phyloP scores from a whole-genome alignment of 1,140 invertebrate genomes.

The Anastrepha ludens region DNA sequence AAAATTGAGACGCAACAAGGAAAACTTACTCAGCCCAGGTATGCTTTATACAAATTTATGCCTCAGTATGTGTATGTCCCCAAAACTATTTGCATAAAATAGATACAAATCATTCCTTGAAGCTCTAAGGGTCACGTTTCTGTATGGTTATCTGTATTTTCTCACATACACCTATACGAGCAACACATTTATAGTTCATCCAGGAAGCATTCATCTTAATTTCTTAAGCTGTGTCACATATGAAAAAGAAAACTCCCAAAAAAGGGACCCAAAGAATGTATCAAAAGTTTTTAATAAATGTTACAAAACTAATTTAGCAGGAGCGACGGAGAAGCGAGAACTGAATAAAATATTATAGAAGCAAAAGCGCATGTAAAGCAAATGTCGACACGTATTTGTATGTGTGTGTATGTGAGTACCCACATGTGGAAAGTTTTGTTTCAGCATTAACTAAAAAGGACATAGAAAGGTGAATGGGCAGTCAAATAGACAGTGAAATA shows the following conservation, averaged over 20 bases:
- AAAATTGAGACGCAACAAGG: background rate
- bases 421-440: background rate
- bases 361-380: background rate
- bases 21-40: background rate
- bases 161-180: background rate
- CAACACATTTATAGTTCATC: too few relatives aligned
- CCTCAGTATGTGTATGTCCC: background rate
- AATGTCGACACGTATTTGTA: background rate
- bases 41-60: background rate
- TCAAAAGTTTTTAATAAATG: constrained; percentile 31
- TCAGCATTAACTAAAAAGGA: background rate
- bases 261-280: background rate
- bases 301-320: constrained; percentile 37
- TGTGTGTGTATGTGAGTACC: background rate
- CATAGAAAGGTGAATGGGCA: background rate
- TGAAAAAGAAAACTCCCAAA: too few relatives aligned
- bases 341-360: constrained; percentile 9
- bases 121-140: too few relatives aligned
- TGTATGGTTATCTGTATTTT: too few relatives aligned
- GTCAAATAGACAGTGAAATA: too few relatives aligned
- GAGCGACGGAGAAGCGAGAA: background rate
- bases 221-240: background rate
- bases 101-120: too few relatives aligned
- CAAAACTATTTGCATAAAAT: too few relatives aligned
- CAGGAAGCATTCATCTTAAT: background rate